These are phyloP conservation scores for Myrmecophaga tridactyla DNA, from an alignment of 2,113 vertebrate genomes.

Conservation along the genomic window DNA sequence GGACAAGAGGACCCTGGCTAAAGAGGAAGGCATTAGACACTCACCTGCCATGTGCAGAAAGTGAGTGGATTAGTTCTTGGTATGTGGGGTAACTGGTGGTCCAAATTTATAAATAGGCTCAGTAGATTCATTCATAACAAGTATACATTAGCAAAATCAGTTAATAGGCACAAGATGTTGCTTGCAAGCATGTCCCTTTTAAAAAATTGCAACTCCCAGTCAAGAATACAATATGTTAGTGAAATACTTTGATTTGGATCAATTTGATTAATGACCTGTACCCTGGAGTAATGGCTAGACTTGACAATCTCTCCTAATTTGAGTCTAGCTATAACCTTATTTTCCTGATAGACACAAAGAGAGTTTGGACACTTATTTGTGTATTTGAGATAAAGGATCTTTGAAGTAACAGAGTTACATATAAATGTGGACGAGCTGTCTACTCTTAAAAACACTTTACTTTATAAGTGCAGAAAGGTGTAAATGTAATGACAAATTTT, in stretches of 20 bases:
- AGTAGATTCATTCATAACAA: too few relatives aligned
- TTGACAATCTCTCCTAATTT: not conserved
- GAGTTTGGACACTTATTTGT: not conserved
- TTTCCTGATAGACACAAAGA: not conserved
- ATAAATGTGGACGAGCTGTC: slow-evolving; percentile 27
- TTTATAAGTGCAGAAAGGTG: slow-evolving; percentile 58
- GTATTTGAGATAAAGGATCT: slow-evolving; percentile 44
- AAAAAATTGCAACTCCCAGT: not conserved
- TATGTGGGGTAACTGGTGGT: not conserved
- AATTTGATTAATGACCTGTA: not conserved
- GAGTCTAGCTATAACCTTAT: not conserved
- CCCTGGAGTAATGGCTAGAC: not conserved
- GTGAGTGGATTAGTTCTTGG: not conserved
- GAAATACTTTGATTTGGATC: not conserved
- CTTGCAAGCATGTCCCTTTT: not conserved
- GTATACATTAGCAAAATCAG: not conserved
- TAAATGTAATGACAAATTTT: slow-evolving; percentile 41
- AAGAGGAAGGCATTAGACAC: not conserved
- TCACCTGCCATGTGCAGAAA: not conserved
- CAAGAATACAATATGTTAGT: not conserved
- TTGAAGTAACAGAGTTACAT: slow-evolving; percentile 4
- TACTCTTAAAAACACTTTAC: slow-evolving; percentile 51
- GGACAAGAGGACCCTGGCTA: not conserved
- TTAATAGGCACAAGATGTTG: not conserved
- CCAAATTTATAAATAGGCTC: not conserved